A percentile compares a stretch with the other conserved stretches of the same genome.
These are phyloP conservation scores for Drosophila lini DNA, from an alignment of 1,140 invertebrate species.

Conservation along the genomic window DNA sequence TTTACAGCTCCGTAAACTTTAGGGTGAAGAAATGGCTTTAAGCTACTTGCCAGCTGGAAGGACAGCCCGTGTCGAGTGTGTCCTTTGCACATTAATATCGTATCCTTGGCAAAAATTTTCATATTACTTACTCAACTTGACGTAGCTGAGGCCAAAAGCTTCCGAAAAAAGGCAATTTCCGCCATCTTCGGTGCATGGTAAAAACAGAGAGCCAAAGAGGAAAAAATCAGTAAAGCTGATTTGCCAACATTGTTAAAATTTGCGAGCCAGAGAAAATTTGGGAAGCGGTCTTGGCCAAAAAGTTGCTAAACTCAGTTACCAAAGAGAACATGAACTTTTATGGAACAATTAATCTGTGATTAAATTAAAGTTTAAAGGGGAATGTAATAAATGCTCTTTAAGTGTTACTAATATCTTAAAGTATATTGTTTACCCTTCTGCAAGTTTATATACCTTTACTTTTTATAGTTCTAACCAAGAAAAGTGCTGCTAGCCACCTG, in stretches of 20 bases:
- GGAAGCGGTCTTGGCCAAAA: not conserved
- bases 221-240: constrained; percentile 42
- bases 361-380: not conserved
- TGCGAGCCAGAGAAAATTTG: constrained; percentile 39
- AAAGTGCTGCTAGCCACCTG: not conserved
- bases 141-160: constrained; percentile 55
- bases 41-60: not conserved
- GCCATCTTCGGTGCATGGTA: constrained; percentile 51
- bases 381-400: too few relatives aligned
- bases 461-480: not conserved
- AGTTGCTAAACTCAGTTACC: not conserved
- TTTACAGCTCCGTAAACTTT: constrained; percentile 45
- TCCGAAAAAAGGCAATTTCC: constrained; percentile 66
- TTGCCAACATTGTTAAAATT: constrained; percentile 64
- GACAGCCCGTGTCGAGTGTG: constrained; percentile 30
- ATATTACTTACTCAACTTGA: constrained; percentile 49
- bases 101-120: constrained; percentile 65
- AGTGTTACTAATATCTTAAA: too few relatives aligned
- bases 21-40: constrained; percentile 20
- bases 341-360: not conserved
- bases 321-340: constrained; percentile 1
- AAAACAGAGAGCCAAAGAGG: not conserved
- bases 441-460: not conserved
- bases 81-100: constrained; percentile 64
- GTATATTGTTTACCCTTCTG: not conserved